phyloP scores from a whole-genome alignment of 2,113 vertebrate species.

The Octodon degus region DNA sequence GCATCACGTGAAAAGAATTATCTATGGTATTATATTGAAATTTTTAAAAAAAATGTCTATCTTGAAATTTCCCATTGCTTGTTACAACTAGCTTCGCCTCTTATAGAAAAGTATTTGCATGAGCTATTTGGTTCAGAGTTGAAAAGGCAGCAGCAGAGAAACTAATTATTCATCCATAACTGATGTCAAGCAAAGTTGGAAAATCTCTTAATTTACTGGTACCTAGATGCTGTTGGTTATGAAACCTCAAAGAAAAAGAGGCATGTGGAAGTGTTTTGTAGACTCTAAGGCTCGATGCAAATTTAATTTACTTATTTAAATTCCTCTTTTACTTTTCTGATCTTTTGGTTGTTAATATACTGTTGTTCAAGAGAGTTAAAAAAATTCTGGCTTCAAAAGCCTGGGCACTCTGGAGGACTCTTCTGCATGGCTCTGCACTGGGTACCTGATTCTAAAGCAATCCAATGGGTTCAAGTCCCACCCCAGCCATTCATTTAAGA shows the following conservation, averaged over 20 bases:
- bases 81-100: background rate
- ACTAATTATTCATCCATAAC: background rate
- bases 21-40: background rate
- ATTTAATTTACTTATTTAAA: background rate
- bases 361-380: background rate
- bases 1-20: background rate
- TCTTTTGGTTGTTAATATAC: background rate
- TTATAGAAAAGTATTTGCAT: background rate
- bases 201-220: background rate
- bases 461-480: accelerated
- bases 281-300: background rate
- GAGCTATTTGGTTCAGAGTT: background rate
- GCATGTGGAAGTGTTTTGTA: background rate
- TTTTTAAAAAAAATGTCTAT: background rate
- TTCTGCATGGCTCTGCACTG: too few species aligned
- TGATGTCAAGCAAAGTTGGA: background rate
- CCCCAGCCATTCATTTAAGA: background rate
- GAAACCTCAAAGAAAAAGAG: background rate
- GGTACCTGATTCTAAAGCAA: background rate
- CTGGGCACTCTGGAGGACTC: background rate
- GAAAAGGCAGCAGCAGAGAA: background rate
- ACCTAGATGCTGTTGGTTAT: background rate
- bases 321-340: background rate
- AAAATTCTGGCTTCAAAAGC: background rate
- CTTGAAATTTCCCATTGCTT: background rate